These are phyloP conservation scores for Pteria penguin DNA, from an alignment of 2,888 invertebrate species.

Conservation along the genomic window DNA sequence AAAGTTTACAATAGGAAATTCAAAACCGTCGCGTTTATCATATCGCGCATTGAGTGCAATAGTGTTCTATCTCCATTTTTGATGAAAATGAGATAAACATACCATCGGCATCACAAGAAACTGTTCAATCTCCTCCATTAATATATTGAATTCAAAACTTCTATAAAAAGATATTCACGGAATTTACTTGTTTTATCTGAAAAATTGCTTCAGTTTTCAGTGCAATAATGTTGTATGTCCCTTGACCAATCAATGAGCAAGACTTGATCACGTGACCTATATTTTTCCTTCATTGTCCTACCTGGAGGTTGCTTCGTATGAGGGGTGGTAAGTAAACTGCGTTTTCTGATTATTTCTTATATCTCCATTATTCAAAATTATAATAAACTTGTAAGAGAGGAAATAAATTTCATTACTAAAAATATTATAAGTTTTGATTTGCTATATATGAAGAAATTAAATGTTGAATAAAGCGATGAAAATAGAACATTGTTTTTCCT, in stretches of 20 bases:
- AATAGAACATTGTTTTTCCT: slow-evolving; percentile 1
- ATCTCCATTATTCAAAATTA: background rate
- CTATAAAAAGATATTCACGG: background rate
- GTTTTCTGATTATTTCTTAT: background rate
- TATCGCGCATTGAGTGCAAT: background rate
- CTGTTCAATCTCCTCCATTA: background rate
- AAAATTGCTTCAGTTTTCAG: background rate
- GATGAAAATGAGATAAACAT: background rate
- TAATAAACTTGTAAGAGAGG: background rate
- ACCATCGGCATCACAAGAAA: background rate
- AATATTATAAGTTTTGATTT: background rate
- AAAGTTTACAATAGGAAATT: no score
- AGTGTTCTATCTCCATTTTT: background rate
- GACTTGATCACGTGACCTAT: background rate
- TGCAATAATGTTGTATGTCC: background rate
- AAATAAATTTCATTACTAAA: background rate
- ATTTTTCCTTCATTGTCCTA: background rate
- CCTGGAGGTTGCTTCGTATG: background rate
- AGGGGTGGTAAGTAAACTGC: background rate
- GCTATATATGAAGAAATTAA: background rate
- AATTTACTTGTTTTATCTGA: background rate
- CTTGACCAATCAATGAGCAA: background rate
- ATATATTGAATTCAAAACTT: background rate
- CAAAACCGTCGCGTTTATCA: no score
- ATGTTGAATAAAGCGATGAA: background rate